A percentile compares a stretch with the other conserved stretches of the same genome.
phyloP scores from a whole-genome alignment of 2,888 invertebrate species.

The Lycia hirtaria region DNA sequence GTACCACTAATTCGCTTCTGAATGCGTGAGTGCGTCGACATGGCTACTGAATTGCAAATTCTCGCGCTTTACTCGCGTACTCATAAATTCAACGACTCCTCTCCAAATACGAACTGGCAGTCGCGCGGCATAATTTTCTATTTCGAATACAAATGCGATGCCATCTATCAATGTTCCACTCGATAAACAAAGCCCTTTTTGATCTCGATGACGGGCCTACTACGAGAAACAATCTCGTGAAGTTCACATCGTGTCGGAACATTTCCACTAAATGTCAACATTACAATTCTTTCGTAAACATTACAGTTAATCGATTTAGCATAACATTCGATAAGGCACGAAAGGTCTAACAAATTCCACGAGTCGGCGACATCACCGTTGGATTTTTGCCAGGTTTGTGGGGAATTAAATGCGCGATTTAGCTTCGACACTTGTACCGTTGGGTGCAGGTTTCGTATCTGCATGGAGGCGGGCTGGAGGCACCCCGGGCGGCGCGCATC shows the following conservation, averaged over 20 bases:
- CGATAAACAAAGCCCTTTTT: conserved; percentile 28
- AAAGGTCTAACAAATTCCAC: conserved; percentile 51
- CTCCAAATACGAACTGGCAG: conserved; percentile 33
- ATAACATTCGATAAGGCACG: conserved; percentile 27
- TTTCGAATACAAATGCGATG: conserved; percentile 37
- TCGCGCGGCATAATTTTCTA: conserved; percentile 28
- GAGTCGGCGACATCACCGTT: conserved; percentile 48
- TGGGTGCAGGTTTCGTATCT: conserved; percentile 78
- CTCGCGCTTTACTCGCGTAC: conserved; percentile 27
- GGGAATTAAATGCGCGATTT: conserved; percentile 65
- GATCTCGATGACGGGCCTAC: conserved; percentile 33
- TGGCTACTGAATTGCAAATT: conserved; percentile 47
- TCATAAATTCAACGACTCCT: conserved; percentile 37
- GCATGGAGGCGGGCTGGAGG: conserved; percentile 72
- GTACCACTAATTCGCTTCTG: conserved; percentile 60
- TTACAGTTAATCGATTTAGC: conserved; percentile 19
- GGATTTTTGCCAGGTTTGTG: conserved; percentile 36
- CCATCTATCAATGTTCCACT: conserved; percentile 34
- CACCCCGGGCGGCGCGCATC: conserved; percentile 81
- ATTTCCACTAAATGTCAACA: conserved; percentile 22
- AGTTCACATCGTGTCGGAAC: conserved; percentile 9
- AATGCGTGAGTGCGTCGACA: conserved; percentile 50
- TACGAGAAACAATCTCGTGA: conserved; percentile 32
- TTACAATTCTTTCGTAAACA: conserved; percentile 16
- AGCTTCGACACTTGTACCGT: conserved; percentile 77